These are phyloP conservation scores for Tokudaia muenninki DNA, from an alignment of 2,797 vertebrate genomes.

Conservation along the genomic window DNA sequence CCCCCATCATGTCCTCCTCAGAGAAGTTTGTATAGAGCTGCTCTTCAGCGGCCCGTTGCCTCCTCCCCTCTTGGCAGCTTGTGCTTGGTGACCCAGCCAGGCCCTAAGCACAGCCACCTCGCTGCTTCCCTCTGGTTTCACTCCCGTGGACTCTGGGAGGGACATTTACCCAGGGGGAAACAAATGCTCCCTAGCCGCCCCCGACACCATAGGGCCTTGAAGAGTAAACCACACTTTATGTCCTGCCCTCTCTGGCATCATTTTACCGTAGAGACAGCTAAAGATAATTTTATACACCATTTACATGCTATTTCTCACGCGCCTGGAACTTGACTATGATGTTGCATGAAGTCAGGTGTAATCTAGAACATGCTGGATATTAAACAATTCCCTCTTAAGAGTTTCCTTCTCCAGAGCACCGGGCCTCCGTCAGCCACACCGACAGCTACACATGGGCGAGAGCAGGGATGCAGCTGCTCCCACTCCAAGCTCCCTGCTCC, in stretches of 20 bases:
- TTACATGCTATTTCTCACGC: not conserved
- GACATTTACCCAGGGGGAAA: not conserved
- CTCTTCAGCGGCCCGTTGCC: not conserved
- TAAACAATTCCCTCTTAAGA: not conserved
- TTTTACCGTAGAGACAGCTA: not conserved
- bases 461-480: not conserved
- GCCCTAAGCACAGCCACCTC: not conserved
- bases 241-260: not conserved
- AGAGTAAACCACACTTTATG: too few relatives aligned
- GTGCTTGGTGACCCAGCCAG: not conserved
- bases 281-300: not conserved
- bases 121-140: not conserved
- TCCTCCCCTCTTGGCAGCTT: not conserved
- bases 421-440: not conserved
- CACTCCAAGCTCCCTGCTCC: not conserved
- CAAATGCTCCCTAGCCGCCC: not conserved
- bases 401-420: not conserved
- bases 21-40: not conserved
- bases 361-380: not conserved
- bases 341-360: too few relatives aligned
- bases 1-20: accelerated
- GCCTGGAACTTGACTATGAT: not conserved
- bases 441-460: not conserved
- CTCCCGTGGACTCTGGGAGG: accelerated
- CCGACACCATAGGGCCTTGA: accelerated